Percentiles rank a stretch among this genome's conserved stretches.
phyloP scores from a whole-genome alignment of 2,888 invertebrate genomes.

The Plagodis dolabraria region DNA sequence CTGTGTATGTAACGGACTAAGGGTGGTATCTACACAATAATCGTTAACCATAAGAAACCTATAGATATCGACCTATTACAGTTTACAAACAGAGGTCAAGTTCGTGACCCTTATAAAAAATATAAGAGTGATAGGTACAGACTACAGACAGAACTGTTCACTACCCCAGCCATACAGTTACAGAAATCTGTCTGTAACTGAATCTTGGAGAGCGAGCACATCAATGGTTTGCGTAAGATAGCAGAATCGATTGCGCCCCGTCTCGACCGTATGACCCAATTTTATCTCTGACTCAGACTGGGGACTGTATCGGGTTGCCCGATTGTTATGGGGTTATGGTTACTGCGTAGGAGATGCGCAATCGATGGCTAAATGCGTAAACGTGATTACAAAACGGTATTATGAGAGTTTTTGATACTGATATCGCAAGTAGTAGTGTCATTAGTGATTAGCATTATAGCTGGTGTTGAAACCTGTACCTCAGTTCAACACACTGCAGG shows the following conservation, averaged over 20 bases:
- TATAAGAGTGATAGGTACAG: neutral
- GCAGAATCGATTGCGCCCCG: conserved; percentile 70
- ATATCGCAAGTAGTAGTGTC: too few species aligned
- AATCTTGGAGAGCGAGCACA: conserved; percentile 10
- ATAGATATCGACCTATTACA: too few species aligned
- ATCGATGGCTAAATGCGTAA: conserved; percentile 9
- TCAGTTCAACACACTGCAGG: too few species aligned
- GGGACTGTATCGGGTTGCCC: conserved; percentile 22
- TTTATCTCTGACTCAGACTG: conserved; percentile 49
- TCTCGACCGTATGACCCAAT: conserved; percentile 74
- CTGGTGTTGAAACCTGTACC: too few species aligned
- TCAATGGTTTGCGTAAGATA: conserved; percentile 58
- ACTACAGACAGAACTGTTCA: neutral
- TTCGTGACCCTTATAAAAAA: too few species aligned
- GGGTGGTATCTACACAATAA: too few species aligned
- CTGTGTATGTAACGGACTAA: too few species aligned
- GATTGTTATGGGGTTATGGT: conserved; percentile 22
- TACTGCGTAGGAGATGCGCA: conserved; percentile 28
- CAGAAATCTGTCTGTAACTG: neutral
- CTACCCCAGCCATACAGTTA: conserved; percentile 1
- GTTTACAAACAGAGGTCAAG: too few species aligned
- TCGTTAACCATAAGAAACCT: too few species aligned
- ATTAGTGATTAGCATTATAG: too few species aligned
- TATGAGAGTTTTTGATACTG: neutral
- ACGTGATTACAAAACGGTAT: conserved; percentile 3